A percentile compares a stretch with the other conserved stretches of the same genome.
Evolutionary conservation across 2,113 vertebrate species (phyloP).

Genomic region (Eolophus roseicapilla): DNA sequence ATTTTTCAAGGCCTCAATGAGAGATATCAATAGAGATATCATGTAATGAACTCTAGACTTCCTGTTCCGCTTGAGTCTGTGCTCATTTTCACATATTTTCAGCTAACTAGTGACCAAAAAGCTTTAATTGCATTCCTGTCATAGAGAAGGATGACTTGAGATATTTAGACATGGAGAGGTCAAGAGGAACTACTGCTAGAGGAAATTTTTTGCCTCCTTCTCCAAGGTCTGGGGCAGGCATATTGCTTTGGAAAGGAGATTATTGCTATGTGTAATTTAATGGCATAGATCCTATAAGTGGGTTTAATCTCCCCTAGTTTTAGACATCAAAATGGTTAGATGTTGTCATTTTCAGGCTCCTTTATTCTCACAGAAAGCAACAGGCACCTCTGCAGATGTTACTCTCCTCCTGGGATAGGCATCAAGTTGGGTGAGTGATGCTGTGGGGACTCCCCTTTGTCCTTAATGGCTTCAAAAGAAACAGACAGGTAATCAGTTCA

Average conservation of each 20-base stretch:
- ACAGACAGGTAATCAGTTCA: background rate
- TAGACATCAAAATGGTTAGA: background rate
- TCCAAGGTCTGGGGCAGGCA: background rate
- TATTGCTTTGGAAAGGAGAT: background rate
- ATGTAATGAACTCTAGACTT: background rate
- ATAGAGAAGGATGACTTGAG: background rate
- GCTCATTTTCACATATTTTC: background rate
- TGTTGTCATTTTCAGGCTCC: background rate
- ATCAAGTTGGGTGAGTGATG: background rate
- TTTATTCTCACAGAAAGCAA: background rate
- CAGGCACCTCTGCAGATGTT: background rate
- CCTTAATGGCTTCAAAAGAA: background rate
- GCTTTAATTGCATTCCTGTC: background rate
- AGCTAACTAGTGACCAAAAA: background rate
- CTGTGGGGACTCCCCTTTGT: background rate
- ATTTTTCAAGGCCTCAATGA: background rate
- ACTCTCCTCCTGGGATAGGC: background rate
- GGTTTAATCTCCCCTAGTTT: background rate
- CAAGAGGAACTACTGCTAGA: background rate
- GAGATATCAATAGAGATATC: background rate
- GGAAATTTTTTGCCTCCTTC: background rate
- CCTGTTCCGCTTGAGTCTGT: background rate
- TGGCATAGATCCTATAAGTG: background rate
- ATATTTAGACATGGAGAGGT: background rate
- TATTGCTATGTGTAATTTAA: background rate